Percentiles rank a stretch among this genome's conserved stretches.
Evolutionary conservation across 1,140 invertebrate species (phyloP).

Genomic region (Coptotermes formosanus): DNA sequence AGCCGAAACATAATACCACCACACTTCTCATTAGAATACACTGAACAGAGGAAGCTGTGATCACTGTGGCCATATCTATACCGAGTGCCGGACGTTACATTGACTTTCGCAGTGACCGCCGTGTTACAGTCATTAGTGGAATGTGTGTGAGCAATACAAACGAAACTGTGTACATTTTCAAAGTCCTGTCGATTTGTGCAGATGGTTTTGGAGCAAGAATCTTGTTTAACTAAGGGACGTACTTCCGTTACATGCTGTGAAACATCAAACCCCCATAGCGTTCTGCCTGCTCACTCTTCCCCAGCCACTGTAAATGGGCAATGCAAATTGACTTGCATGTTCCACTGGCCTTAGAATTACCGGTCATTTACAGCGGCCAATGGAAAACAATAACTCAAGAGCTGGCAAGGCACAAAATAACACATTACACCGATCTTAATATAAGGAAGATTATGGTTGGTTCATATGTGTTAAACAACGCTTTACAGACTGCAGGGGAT

Average conservation of each 20-base stretch:
- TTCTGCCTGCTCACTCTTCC: background rate
- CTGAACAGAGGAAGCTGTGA: too few species aligned
- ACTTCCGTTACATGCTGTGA: background rate
- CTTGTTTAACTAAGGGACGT: background rate
- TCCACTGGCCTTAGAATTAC: background rate
- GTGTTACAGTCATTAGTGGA: background rate
- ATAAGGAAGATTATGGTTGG: too few species aligned
- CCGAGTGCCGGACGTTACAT: background rate
- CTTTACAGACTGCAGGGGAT: too few species aligned
- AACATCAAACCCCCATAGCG: background rate
- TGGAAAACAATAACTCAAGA: background rate
- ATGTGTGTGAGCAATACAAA: background rate
- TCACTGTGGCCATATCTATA: background rate
- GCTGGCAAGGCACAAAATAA: too few species aligned
- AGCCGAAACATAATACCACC: too few species aligned
- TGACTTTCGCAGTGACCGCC: background rate
- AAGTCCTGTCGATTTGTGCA: background rate
- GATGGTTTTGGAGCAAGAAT: background rate
- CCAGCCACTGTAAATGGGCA: background rate
- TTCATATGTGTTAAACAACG: too few species aligned
- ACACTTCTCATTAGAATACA: too few species aligned
- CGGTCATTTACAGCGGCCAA: background rate
- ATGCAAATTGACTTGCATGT: background rate
- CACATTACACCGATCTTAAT: too few species aligned
- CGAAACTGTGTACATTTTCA: background rate